Evolutionary conservation across 2,113 vertebrate species (phyloP).

Genomic region (Rhombomys opimus): DNA sequence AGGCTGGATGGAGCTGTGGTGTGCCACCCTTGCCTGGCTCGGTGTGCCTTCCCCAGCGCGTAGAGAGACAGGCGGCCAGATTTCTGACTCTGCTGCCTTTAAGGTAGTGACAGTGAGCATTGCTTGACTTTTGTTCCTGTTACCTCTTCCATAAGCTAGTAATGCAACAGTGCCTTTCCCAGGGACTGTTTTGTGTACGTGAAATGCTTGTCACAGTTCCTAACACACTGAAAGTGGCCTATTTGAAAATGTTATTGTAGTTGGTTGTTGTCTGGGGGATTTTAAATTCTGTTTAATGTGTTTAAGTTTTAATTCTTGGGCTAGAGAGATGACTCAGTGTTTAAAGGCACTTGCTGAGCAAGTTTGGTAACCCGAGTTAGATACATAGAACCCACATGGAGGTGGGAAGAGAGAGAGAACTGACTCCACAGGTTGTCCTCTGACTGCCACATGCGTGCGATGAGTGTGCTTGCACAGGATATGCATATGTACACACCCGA

Average conservation of each 20-base stretch:
- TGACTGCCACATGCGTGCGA: neutral
- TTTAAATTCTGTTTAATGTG: slow-evolving; percentile 15
- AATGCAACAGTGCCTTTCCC: neutral
- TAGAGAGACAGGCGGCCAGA: neutral
- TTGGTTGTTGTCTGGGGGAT: neutral
- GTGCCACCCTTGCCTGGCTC: neutral
- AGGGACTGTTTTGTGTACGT: neutral
- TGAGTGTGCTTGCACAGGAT: neutral
- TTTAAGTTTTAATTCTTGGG: slow-evolving; percentile 5
- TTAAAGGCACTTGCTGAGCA: neutral
- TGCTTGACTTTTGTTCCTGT: neutral
- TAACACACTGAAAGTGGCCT: neutral
- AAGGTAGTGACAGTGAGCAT: neutral
- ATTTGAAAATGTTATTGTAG: neutral
- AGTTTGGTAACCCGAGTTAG: neutral
- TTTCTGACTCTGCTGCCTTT: neutral
- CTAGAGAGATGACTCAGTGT: neutral
- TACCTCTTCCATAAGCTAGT: neutral
- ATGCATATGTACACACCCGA: neutral
- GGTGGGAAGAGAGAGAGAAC: neutral
- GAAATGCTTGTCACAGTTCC: slow-evolving; percentile 19
- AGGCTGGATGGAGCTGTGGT: neutral
- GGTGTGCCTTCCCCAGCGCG: neutral
- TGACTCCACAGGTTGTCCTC: neutral
- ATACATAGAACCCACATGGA: too few relatives aligned